Evolutionary conservation across 2,797 vertebrate species (phyloP), one percentile per base, ranked within the genome.

Genomic region (Halcyon chelicuti): DNA sequence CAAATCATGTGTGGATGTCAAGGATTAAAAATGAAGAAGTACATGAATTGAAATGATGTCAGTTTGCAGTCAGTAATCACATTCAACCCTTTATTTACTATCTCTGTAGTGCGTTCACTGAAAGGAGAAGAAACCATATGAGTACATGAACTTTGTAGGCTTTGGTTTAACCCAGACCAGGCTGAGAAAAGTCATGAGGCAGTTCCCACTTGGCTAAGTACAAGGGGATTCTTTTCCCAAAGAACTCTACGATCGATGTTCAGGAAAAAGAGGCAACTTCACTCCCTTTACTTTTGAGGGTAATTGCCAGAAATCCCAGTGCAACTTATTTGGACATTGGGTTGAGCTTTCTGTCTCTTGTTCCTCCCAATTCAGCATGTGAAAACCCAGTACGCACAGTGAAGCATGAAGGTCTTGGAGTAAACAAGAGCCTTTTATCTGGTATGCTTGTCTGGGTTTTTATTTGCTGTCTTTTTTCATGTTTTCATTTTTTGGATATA

Each of bases 21-120:
- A 67, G 85, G 55, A 73, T 60, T 23, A 52, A 86, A 95, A 96
- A 94, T 79, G 67, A 67, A 92, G 55, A 91, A 73, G 26, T 44
- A 29, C 52, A 29, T 74, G 79, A 74, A 52, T 55, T 40, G 47
- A 79, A 92, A 78, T 84, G 26, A 72, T 62, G 74, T 39, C 86
- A 75, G 57, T 65, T 72, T 49, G 58, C 25, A 88, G 75, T 58
- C 58, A 86, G 37, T 44, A 81, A 35, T 76, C 67, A 60, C 4
- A 17, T 8, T 75, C 63, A 70, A 52, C 8, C 26, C 23, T 94
- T 82, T 88, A 76, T 87, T 94, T 90, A 90, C 88, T 86, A 28
- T 40, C 6, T 90, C 40, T 86, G 31, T 37, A 91, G 37, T 78
- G 12, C 49, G 74, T 1, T 28, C n/a, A 77, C 60, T 47, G 44